Percentiles rank a stretch among this genome's conserved stretches.
Evolutionary conservation across 2,888 invertebrate genomes (phyloP).

Genomic region (Hemistola chrysoprasaria): DNA sequence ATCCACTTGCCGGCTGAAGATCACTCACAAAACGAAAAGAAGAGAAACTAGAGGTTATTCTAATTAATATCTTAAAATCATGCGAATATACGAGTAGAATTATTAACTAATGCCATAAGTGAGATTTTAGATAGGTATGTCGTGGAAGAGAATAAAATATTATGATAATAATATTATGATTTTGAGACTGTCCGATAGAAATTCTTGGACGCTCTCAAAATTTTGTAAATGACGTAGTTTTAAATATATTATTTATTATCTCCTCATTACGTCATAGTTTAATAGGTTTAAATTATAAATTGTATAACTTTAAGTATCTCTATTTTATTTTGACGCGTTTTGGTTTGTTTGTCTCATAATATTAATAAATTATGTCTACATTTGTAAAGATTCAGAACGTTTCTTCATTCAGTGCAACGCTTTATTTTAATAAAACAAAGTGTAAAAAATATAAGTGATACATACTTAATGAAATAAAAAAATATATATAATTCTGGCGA

Average conservation of each 20-base stretch:
- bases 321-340: conserved; percentile 17
- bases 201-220: conserved; percentile 76
- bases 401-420: conserved; percentile 8
- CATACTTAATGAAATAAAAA: not conserved
- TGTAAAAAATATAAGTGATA: not conserved
- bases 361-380: conserved; percentile 10
- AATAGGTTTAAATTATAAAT: conserved; percentile 30
- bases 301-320: conserved; percentile 30
- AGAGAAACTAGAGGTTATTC: conserved; percentile 21
- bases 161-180: conserved; percentile 36
- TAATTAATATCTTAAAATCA: too few species aligned
- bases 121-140: conserved; percentile 24
- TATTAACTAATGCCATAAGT: conserved; percentile 25
- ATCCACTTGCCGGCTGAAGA: too few species aligned
- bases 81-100: conserved; percentile 23
- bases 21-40: conserved; percentile 30
- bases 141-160: conserved; percentile 13
- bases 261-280: conserved; percentile 31
- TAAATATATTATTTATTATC: conserved; percentile 30
- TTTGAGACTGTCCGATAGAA: conserved; percentile 73
- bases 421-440: conserved; percentile 31
- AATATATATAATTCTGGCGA: too few species aligned
- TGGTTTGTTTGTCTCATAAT: conserved; percentile 5
- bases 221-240: conserved; percentile 44
- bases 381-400: conserved; percentile 15